Evolutionary conservation across 2,797 vertebrate species (phyloP), one percentile per base, ranked within the genome.

Genomic region (Oreonectes daqikongensis): DNA sequence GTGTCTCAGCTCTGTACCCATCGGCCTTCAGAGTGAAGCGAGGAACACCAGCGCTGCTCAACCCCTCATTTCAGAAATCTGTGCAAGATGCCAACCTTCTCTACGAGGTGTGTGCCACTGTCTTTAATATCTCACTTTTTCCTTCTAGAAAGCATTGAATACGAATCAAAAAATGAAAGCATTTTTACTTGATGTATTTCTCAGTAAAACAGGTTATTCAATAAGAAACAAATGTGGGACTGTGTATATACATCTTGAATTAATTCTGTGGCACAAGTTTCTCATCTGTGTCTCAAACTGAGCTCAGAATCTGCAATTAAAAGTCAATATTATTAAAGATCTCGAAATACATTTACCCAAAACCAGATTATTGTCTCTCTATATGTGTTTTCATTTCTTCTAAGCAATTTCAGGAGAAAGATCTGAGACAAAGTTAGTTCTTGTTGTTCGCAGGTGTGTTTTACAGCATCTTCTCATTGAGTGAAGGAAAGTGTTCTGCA

Each of bases 71-170:
- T 84, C 96, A 96, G 87, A 92, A 63, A 67, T 95, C 96, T 0
- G 77, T 92, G 85, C 92, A 96, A 57, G 96, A 98, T 0, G 90
- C 93, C 68, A 90, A 94, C 55, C 90, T 98, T 85, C 94, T 98
- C 26, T 98, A 94, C 50, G 96, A 98, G 95, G 97, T 98, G 84
- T 84, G 90, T 84, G 44, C 63, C 53, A 38, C 48, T 11, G n/a
- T 35, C 32, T 35, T 55, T 22, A 12, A 55, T 24, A 55, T 55
- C 52, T 55, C 52, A 11, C 1, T 22, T 20, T n/a, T 52, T 52
- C 22, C 50, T 52, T 7, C 0, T 20, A 22, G 50, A 52, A n/a
- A 52, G 50, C 17, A 7, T 52, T 22, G 8, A 22, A 9, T n/a
- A 20, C n/a, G 7, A 1, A 50, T n/a, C 15, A 15, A 35, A 35